Evolutionary conservation across 1,140 invertebrate genomes (phyloP), one percentile per base, ranked within the genome.

Genomic region (Cryptotermes secundus): DNA sequence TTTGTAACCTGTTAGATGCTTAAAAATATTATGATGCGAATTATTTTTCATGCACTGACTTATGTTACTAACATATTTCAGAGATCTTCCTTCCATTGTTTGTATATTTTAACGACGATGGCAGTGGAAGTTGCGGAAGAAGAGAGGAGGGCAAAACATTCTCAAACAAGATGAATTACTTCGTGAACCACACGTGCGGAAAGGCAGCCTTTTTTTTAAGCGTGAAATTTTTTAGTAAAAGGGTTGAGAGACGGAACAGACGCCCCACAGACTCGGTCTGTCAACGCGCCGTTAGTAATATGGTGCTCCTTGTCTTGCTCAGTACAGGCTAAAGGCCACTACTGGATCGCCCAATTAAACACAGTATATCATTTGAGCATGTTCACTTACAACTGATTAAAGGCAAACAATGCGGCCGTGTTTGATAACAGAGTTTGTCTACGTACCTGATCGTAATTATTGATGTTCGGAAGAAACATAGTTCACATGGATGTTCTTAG

Each of bases 101-200:
- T 31, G 6, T n/a, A 31, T 31, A 31, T 2, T 72, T 72, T 72
- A 31, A 10, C 31, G 26, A 31, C 31, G 59, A 2, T 3, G 59
- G n/a, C n/a, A 72, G 31, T n/a, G 4, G 38, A 72, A 72, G 53
- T 72, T 72, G 59, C 59, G 7, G 31, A 31, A 31, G 59, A 72
- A 72, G 26, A n/a, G 4, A n/a, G 26, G 26, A 31, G 59, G 59
- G 26, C 9, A 12, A 72, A 72, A 31, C n/a, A 1, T 72, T 72
- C 59, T 72, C 59, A 72, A 72, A 72, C 26, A 72, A 72, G 59
- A 72, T 72, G 59, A 72, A 72, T 72, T 72, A 72, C 59, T 72
- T 72, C n/a, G 59, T 72, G n/a, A 31, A 31, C 26, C 59, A 72
- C 59, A 72, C 59, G 59, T 72, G 59, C n/a, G 26, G 59, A 31